Percentiles rank a stretch among this genome's conserved stretches.
Conservation (phyloP, 2,888 invertebrate species). For the Cheilosia pagana region DNA sequence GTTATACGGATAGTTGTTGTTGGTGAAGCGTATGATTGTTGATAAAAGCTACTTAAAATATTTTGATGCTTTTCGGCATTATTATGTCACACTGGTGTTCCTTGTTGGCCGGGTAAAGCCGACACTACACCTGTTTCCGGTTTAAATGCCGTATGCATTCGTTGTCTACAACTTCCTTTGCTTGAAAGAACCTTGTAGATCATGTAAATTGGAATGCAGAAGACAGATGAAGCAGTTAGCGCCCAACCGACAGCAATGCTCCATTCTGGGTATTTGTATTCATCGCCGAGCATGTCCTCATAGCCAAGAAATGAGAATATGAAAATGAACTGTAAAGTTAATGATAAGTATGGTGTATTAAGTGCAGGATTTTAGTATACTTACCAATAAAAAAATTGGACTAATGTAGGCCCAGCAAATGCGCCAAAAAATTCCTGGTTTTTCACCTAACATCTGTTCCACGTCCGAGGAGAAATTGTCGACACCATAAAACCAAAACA, state of each 20-base stretch:
- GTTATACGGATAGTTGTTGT: conserved; percentile 60
- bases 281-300: conserved; percentile 90
- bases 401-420: conserved; percentile 94
- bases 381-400: conserved; percentile 92
- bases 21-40: conserved; percentile 65
- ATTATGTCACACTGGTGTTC: conserved; percentile 83
- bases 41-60: conserved; percentile 47
- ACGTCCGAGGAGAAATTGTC: conserved; percentile 92
- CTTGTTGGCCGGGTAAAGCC: conserved; percentile 82
- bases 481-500: conserved; percentile 95
- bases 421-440: conserved; percentile 91
- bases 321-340: conserved; percentile 87
- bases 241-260: conserved; percentile 92
- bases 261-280: conserved; percentile 91
- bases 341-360: neutral
- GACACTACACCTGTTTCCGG: conserved; percentile 80
- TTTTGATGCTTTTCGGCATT: conserved; percentile 75
- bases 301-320: conserved; percentile 92
- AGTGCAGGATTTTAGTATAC: conserved; percentile 68
- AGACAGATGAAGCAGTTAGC: conserved; percentile 92
- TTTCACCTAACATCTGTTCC: conserved; percentile 91
- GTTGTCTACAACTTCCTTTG: conserved; percentile 84
- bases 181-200: conserved; percentile 90
- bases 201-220: conserved; percentile 93
- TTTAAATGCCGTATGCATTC: conserved; percentile 79